Evolutionary conservation across 2,113 vertebrate genomes (phyloP).

Genomic region (Campylomormyrus numenius): DNA sequence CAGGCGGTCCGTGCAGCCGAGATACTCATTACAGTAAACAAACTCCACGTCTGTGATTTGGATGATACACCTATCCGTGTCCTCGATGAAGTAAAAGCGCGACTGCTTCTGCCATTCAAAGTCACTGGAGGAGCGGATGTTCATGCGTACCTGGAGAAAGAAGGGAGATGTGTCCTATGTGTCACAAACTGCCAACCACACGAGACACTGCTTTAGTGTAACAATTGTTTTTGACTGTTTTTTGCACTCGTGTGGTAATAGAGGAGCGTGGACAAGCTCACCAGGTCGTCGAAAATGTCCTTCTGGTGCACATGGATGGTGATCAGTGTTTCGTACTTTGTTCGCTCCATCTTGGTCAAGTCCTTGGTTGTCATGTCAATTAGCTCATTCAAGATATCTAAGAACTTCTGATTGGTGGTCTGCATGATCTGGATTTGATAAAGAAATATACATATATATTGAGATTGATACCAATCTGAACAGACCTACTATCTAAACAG

Average conservation of each 20-base stretch:
- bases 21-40: constrained; percentile 83
- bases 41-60: constrained; percentile 86
- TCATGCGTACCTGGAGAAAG: constrained; percentile 68
- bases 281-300: constrained; percentile 87
- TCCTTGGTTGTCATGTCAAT: constrained; percentile 77
- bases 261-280: constrained; percentile 41
- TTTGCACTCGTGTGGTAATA: background rate
- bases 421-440: constrained; percentile 60
- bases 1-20: constrained; percentile 84
- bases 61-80: constrained; percentile 67
- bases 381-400: constrained; percentile 77
- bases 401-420: constrained; percentile 72
- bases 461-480: background rate
- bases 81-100: constrained; percentile 81
- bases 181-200: background rate
- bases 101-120: constrained; percentile 91
- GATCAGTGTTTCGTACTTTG: constrained; percentile 82
- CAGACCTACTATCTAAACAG: background rate
- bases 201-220: background rate
- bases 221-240: background rate
- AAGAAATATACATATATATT: background rate
- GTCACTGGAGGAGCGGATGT: constrained; percentile 66
- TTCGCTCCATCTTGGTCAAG: constrained; percentile 73
- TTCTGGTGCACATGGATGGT: constrained; percentile 89
- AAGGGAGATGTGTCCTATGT: too few relatives aligned